These are phyloP conservation scores for Siphlonurus alternatus DNA, from an alignment of 2,888 invertebrate species.

Conservation along the genomic window DNA sequence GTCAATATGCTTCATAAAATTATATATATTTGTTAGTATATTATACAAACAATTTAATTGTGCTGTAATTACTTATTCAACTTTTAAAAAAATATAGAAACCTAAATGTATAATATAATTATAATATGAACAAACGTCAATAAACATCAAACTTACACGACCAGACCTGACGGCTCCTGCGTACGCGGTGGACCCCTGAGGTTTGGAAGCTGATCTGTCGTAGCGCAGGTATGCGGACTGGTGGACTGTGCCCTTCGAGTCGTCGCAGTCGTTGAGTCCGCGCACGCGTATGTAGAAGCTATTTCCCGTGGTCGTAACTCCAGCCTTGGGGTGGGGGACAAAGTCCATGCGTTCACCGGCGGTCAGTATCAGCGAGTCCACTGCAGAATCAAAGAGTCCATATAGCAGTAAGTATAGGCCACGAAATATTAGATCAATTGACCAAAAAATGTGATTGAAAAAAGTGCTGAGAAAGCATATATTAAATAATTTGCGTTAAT, in stretches of 20 bases:
- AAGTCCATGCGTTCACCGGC: conserved; percentile 33
- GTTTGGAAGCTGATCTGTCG: conserved; percentile 11
- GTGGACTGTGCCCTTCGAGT: conserved; percentile 15
- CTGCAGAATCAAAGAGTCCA: conserved; percentile 14
- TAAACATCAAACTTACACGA: conserved; percentile 18
- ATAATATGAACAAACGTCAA: too few species aligned
- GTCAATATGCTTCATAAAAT: too few species aligned
- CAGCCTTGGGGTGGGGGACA: conserved; percentile 18
- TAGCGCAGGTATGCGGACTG: conserved; percentile 17
- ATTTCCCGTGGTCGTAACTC: conserved; percentile 21
- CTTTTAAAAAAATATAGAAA: too few species aligned
- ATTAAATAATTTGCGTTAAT: too few species aligned
- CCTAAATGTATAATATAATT: too few species aligned
- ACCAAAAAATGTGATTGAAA: too few species aligned
- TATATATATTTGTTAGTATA: too few species aligned
- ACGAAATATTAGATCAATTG: too few species aligned
- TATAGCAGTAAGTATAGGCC: too few species aligned
- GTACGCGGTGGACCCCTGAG: conserved; percentile 15
- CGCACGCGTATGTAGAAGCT: conserved; percentile 31
- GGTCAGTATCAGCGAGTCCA: conserved; percentile 25
- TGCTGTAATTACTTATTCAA: too few species aligned
- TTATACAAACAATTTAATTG: too few species aligned
- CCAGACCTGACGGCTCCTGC: conserved; percentile 18
- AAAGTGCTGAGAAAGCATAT: too few species aligned
- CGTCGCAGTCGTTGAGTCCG: conserved; percentile 27